Evolutionary conservation across 2,113 vertebrate genomes (phyloP).

Genomic region (Bujurquina vittata): DNA sequence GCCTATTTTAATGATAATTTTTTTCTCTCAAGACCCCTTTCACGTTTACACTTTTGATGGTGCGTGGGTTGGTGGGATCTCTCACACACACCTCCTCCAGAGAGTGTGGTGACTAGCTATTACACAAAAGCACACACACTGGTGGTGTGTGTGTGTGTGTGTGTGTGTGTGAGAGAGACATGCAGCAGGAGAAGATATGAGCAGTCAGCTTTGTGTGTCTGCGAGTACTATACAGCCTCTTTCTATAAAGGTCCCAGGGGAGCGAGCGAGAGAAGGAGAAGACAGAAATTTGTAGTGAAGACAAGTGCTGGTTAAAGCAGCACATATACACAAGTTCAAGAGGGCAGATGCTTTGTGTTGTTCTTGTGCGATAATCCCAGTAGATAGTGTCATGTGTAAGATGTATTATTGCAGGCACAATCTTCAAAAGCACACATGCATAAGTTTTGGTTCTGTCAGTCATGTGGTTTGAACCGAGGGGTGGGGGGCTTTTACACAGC

Average conservation of each 20-base stretch:
- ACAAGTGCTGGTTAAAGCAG: not conserved
- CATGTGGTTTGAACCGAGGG: not conserved
- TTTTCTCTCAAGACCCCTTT: not conserved
- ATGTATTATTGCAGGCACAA: not conserved
- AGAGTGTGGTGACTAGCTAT: constrained; percentile 1
- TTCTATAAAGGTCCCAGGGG: not conserved
- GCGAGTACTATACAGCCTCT: not conserved
- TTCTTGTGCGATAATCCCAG: not conserved
- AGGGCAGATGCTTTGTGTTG: not conserved
- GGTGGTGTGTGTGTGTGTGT: not conserved
- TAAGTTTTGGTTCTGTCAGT: not conserved
- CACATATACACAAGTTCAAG: not conserved
- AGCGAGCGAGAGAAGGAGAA: not conserved
- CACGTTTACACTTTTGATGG: not conserved
- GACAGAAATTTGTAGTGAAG: constrained; percentile 8
- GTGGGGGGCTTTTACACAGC: not conserved
- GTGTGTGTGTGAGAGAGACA: not conserved
- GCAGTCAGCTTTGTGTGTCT: not conserved
- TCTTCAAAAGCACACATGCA: not conserved
- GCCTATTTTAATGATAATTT: not conserved
- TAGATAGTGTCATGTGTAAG: not conserved
- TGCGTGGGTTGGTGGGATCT: constrained; percentile 10
- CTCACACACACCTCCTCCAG: not conserved
- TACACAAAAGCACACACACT: too few relatives aligned
- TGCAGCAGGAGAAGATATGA: not conserved